Base-by-base conservation (phyloP, 2,113 vertebrate genomes). In the Centropus bengalensis region DNA sequence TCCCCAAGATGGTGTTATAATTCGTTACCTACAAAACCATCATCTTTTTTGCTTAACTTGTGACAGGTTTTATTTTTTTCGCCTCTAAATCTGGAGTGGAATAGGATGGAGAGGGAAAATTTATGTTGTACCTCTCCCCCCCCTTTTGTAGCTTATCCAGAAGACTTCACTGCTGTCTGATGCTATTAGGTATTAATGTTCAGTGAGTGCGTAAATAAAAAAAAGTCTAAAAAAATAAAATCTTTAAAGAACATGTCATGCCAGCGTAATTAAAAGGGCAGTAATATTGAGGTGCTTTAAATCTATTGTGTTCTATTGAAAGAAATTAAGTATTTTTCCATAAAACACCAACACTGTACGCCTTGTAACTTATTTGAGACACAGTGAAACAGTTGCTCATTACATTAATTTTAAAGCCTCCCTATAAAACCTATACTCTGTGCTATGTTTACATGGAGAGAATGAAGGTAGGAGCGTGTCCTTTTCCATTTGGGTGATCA, bases 1-100 rank as follows among this genome's bases (percentile, higher is more conserved):
- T 91, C 75, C 81, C 81, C 59, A 70, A 80, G 45, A 82, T 88
- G 79, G 82, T 91, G 97, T 97, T 97, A 91, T 97, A 89, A 95
- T 89, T 95, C 92, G 86, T 83, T 90, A 94, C 45, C 58, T 95
- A 82, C 1, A 7, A 97, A 96, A 86, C 52, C 63, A 67, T 92
- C 74, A 94, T 97, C 38, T 87, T 82, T 97, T 96, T 95, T 91
- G 68, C 83, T 93, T 93, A 95, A 92, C 80, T 20, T 88, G 66
- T 8, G 13, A 68, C 44, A 91, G 27, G 6, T 8, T 18, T 18
- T 40, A 27, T 89, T 38, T 33, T 71, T 47, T 28, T 3, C 5
- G 7, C 9, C 19, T 40, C 45, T 76, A 22, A 82, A 66, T 82
- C 45, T 68, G 38, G 19, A 85, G 42, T 52, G 51, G 42, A 91